These are phyloP conservation scores for Amphiprion ocellaris DNA, from an alignment of 2,113 vertebrate genomes.

Conservation along the genomic window DNA sequence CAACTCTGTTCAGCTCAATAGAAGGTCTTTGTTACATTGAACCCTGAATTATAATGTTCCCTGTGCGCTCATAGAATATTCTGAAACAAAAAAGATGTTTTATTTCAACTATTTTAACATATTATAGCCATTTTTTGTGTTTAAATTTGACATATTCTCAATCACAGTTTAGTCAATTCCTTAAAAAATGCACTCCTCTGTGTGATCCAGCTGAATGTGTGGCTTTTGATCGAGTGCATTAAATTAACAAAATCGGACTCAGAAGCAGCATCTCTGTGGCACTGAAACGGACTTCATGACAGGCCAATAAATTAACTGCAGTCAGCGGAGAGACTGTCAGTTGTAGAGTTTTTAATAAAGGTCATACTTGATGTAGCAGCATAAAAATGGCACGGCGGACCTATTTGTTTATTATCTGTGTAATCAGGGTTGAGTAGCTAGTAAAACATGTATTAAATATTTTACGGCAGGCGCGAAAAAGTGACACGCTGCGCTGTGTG, in stretches of 20 bases:
- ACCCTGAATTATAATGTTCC: too few species aligned
- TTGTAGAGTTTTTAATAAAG: slow-evolving; percentile 63
- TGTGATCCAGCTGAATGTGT: neutral
- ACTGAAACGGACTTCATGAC: neutral
- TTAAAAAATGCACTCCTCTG: neutral
- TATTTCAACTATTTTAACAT: neutral
- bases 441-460: slow-evolving; percentile 64
- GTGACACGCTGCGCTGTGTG: slow-evolving; percentile 24
- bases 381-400: slow-evolving; percentile 61
- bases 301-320: slow-evolving; percentile 4
- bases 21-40: too few species aligned
- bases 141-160: neutral
- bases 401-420: slow-evolving; percentile 68
- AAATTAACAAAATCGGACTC: neutral
- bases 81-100: too few species aligned
- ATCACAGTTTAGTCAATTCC: neutral
- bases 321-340: slow-evolving; percentile 34
- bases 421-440: slow-evolving; percentile 61
- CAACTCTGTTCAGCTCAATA: too few species aligned
- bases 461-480: slow-evolving; percentile 53
- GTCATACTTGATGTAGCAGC: slow-evolving; percentile 62
- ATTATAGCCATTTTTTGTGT: neutral
- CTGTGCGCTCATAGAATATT: too few species aligned
- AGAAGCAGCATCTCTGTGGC: neutral
- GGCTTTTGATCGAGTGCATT: neutral